Evolutionary conservation across 2,113 vertebrate species (phyloP), one percentile per base, ranked within the genome.

Genomic region (Aegithalos caudatus): DNA sequence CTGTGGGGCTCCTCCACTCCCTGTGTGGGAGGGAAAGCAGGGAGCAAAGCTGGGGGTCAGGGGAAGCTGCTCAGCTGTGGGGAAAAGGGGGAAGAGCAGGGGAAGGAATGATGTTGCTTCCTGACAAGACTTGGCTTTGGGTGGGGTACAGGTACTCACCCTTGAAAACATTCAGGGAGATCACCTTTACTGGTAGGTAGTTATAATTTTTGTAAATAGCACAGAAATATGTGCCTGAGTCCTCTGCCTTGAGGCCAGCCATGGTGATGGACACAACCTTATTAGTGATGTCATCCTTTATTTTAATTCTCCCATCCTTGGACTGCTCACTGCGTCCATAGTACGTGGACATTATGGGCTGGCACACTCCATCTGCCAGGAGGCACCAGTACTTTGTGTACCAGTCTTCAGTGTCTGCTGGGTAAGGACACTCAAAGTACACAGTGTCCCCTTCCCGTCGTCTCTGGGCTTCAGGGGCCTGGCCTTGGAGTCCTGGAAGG

Each of bases 311-410:
- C 14, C 7, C 2, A 0, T 3, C 10, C 0, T 0, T 1, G 7
- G 1, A 3, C 1, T 2, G 1, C 9, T 0, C 0, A 5, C 0
- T 2, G 1, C 1, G 0, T 1, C 1, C 2, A 23, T 0, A 2
- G 12, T 2, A 6, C 1, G 3, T 7, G 15, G 0, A 0, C 20
- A n/a, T n/a, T n/a, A n/a, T n/a, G n/a, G n/a, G n/a, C n/a, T n/a
- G n/a, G n/a, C n/a, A n/a, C n/a, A n/a, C n/a, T 2, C 0, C 2
- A 1, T 0, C 8, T n/a, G 6, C 58, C 42, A 4, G 0, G 9
- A 13, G 81, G 77, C 67, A 95, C 97, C 97, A 37, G 12, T 1
- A 0, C 0, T 21, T 27, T 11, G 4, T 1, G 2, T 11, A 0
- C 10, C 1, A 1, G 2, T 1, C 0, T 5, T 4, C 9, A 61